phyloP scores from a whole-genome alignment of 2,888 invertebrate genomes.

The Boloria euphrosyne region DNA sequence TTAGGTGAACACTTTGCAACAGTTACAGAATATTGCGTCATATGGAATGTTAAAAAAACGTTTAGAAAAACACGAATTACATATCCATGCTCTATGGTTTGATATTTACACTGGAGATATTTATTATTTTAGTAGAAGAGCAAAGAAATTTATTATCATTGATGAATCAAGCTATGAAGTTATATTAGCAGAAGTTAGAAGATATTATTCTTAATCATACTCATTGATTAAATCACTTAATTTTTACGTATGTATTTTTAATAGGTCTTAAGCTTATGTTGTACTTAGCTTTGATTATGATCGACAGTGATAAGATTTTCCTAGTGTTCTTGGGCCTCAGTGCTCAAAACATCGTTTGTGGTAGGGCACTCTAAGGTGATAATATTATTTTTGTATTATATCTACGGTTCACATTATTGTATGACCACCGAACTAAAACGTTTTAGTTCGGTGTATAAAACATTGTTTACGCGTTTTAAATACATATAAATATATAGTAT shows the following conservation, averaged over 20 bases:
- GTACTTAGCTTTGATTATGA: too few relatives aligned
- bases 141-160: conserved; percentile 92
- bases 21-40: conserved; percentile 95
- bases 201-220: conserved; percentile 86
- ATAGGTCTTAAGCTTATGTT: too few relatives aligned
- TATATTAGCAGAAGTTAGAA: conserved; percentile 88
- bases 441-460: too few relatives aligned
- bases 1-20: conserved; percentile 93
- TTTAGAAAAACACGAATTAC: conserved; percentile 90
- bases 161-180: conserved; percentile 90
- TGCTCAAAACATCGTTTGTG: too few relatives aligned
- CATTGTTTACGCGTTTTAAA: too few relatives aligned
- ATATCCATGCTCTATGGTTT: conserved; percentile 98
- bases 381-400: too few relatives aligned
- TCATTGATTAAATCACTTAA: background rate
- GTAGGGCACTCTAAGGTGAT: too few relatives aligned
- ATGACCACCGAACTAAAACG: too few relatives aligned
- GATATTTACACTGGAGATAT: conserved; percentile 98
- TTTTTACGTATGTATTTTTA: background rate
- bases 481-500: too few relatives aligned
- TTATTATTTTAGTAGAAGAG: conserved; percentile 94
- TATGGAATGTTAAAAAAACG: conserved; percentile 94
- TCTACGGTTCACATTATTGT: too few relatives aligned
- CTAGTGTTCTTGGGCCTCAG: too few relatives aligned
- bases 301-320: too few relatives aligned